Percentiles rank a stretch among this genome's conserved stretches.
phyloP scores from a whole-genome alignment of 2,797 vertebrate genomes.

The Diceros bicornis region DNA sequence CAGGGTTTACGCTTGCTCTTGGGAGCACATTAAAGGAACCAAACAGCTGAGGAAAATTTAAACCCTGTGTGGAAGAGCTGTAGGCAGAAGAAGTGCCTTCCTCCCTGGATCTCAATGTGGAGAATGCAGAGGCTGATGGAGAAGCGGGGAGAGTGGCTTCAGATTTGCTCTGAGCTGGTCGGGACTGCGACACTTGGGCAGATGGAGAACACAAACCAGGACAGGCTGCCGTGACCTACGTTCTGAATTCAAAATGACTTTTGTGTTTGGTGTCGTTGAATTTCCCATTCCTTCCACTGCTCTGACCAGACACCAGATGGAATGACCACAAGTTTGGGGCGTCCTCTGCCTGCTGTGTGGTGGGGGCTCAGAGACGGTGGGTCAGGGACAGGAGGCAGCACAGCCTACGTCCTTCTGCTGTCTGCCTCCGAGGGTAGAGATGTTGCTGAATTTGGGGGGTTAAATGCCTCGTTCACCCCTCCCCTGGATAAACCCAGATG shows the following conservation, averaged over 20 bases:
- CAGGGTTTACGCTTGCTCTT: background rate
- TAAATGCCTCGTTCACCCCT: no score
- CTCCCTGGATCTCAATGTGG: background rate
- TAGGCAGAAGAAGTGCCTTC: background rate
- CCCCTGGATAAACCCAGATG: background rate
- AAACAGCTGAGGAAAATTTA: background rate
- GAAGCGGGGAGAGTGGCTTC: background rate
- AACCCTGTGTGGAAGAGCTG: background rate
- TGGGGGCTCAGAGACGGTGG: fast-evolving
- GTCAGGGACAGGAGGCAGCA: background rate
- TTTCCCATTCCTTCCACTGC: background rate
- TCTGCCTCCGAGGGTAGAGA: background rate
- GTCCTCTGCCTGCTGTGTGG: background rate
- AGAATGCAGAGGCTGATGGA: background rate
- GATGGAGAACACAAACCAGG: no score
- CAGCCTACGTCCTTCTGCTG: background rate
- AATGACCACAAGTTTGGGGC: no score
- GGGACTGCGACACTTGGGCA: fast-evolving
- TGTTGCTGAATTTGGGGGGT: no score
- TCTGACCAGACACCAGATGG: background rate
- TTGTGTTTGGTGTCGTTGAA: fast-evolving
- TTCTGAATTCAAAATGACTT: background rate
- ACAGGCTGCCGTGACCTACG: fast-evolving
- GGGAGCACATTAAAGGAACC: background rate
- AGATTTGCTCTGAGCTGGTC: no score